phyloP scores from a whole-genome alignment of 2,113 vertebrate genomes.

The Scomber japonicus region DNA sequence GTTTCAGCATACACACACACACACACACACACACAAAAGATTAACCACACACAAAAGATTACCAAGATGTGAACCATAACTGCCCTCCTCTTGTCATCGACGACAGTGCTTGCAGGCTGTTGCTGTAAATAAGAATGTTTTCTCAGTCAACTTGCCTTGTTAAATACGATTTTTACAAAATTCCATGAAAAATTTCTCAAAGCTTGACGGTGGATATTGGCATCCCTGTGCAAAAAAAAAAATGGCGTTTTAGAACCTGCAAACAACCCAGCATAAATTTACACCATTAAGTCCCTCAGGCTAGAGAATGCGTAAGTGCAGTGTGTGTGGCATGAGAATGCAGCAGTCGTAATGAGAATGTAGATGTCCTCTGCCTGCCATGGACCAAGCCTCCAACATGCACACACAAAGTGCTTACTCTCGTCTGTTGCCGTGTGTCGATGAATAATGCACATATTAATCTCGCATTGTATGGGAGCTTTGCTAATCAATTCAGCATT shows the following conservation, averaged over 20 bases:
- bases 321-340: constrained; percentile 58
- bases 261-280: constrained; percentile 62
- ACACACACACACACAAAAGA: background rate
- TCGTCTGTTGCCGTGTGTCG: constrained; percentile 30
- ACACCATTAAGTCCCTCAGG: constrained; percentile 46
- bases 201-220: constrained; percentile 51
- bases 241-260: constrained; percentile 45
- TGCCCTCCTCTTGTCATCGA: constrained; percentile 17
- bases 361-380: constrained; percentile 53
- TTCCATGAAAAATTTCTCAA: constrained; percentile 52
- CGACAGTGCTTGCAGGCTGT: constrained; percentile 42
- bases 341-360: constrained; percentile 49
- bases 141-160: constrained; percentile 57
- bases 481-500: constrained; percentile 64
- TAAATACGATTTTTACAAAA: constrained; percentile 65
- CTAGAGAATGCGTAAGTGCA: constrained; percentile 40
- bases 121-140: constrained; percentile 60
- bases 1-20: background rate
- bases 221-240: constrained; percentile 39
- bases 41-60: constrained; percentile 19
- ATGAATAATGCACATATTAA: constrained; percentile 79
- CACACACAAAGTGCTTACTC: constrained; percentile 60
- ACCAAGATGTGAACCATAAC: constrained; percentile 41
- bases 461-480: constrained; percentile 56
- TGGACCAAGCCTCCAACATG: constrained; percentile 39